Percentiles rank a stretch among this genome's conserved stretches.
Conservation (phyloP, 2,113 vertebrate species). For the Arizona elegans region DNA sequence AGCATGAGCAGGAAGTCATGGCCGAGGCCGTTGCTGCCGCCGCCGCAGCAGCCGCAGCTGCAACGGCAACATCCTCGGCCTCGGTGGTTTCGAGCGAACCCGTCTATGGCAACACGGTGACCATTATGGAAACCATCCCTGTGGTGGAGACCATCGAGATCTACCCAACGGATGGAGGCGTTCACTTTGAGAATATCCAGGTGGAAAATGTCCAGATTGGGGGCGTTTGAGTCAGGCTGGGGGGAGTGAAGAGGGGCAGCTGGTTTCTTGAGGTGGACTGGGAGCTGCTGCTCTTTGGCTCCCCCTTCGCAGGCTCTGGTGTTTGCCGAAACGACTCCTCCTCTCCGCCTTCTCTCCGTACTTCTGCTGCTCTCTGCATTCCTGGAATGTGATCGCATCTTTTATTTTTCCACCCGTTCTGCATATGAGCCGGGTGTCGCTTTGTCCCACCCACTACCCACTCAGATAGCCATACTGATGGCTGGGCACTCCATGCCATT, state of each 20-base stretch:
- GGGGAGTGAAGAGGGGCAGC: neutral
- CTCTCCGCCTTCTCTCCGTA: neutral
- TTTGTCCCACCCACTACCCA: neutral
- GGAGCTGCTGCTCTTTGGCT: slow-evolving; percentile 56
- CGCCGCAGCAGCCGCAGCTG: neutral
- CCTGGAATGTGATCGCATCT: neutral
- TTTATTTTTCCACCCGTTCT: neutral
- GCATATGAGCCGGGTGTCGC: neutral
- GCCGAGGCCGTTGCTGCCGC: slow-evolving; percentile 53
- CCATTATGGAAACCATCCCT: slow-evolving; percentile 53
- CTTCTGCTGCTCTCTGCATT: neutral
- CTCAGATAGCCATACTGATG: neutral
- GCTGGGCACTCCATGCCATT: neutral
- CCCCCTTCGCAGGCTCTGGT: neutral
- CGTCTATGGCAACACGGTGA: slow-evolving; percentile 28
- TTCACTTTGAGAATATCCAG: slow-evolving; percentile 45
- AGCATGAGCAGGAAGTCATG: slow-evolving; percentile 56
- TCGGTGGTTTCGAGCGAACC: neutral
- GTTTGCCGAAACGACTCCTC: neutral
- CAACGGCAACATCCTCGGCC: neutral
- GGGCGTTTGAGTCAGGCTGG: slow-evolving; percentile 24
- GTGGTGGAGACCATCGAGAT: slow-evolving; percentile 71
- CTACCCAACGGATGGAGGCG: slow-evolving; percentile 59
- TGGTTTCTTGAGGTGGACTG: neutral
- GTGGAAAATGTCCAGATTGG: slow-evolving; percentile 41